Evolutionary conservation across 2,888 invertebrate species (phyloP), one percentile per base, ranked within the genome.

Genomic region (Drosophila diplacantha): DNA sequence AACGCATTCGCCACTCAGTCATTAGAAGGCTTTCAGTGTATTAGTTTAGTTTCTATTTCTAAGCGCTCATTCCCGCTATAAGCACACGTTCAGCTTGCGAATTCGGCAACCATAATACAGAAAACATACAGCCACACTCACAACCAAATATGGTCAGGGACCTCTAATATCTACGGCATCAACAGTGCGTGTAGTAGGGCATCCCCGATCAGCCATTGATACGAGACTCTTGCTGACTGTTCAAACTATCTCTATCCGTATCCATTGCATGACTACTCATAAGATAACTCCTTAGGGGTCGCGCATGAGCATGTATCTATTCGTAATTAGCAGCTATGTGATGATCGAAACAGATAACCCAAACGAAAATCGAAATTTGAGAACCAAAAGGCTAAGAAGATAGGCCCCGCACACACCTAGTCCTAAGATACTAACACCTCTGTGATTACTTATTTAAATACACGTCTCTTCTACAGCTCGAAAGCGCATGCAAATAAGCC

Each of bases 381-480:
- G 63, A 71, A 71, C 63, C 63, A 63, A 71, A 71, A 58, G 41
- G 56, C 34, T 53, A 55, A 37, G 57, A 32, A 38, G 16, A 22
- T 47, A 50, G 62, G 49, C 9, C 26, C 12, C 22, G 16, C 24
- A 26, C 29, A 54, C 32, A n/a, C 38, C 18, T 41, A 63, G 44
- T 50, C 52, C 51, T 63, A 65, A 61, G 62, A 44, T 75, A 77
- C 84, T 81, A 83, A 85, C 85, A 82, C 68, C 84, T 81, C 80
- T 84, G 76, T 81, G 58, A 82, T 80, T 80, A 66, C 83, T 77
- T 71, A 67, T 75, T 72, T 20, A 54, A 64, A 71, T 65, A 83
- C 85, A 82, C 86, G 84, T 86, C 80, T 86, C 83, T 83, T 83
- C 84, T 81, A 86, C 82, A 84, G 85, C 85, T 85, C 84, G 74